Base-by-base conservation (phyloP, 2,797 vertebrate genomes). In the Odontamblyopus rebecca region DNA sequence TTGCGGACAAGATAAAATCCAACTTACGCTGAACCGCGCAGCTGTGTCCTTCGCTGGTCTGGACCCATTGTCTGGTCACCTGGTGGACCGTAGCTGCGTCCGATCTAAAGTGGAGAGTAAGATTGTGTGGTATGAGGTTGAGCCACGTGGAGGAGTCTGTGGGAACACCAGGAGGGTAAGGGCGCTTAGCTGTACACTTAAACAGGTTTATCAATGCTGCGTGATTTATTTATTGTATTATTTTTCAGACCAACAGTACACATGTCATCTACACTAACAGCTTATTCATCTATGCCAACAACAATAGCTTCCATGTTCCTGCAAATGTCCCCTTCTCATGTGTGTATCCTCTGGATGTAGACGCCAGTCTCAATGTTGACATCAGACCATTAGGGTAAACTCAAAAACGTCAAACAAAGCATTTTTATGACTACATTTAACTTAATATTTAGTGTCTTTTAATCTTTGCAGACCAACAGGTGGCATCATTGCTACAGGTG, bases 311-410 rank as follows among this genome's bases (percentile, higher is more conserved):
- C 32, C 48, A 74, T 9, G 11, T 79, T 63, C 92, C 92, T 64
- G 78, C 84, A 61, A 93, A 86, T 56, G 75, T 92, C 72, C 92
- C 92, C 70, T 95, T 96, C 75, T 87, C 83, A 2, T 93, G 94
- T 0, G 67, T 70, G 19, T 95, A 93, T 73, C 87, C 93, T 0
- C 82, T 94, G 85, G 85, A 93, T 23, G 87, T 80, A 56, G 75
- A 92, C 35, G 73, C 88, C 77, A 90, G 71, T n/a, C 74, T 95
- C 74, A 75, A 91, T 68, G 82, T 83, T 16, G 81, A 79, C n/a
- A 63, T 95, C 79, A 81, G 70, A 57, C 92, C 94, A 1, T 63
- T 88, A 51, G 70, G 57, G 94, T 95, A 84, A 30, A 27, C 41
- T 19, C 32, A 60, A 11, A 61, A 48, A 30, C 8, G 50, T 16